Percentiles rank a stretch among this genome's conserved stretches.
phyloP scores from a whole-genome alignment of 2,113 vertebrate genomes.

The Pachyramphus minor region DNA sequence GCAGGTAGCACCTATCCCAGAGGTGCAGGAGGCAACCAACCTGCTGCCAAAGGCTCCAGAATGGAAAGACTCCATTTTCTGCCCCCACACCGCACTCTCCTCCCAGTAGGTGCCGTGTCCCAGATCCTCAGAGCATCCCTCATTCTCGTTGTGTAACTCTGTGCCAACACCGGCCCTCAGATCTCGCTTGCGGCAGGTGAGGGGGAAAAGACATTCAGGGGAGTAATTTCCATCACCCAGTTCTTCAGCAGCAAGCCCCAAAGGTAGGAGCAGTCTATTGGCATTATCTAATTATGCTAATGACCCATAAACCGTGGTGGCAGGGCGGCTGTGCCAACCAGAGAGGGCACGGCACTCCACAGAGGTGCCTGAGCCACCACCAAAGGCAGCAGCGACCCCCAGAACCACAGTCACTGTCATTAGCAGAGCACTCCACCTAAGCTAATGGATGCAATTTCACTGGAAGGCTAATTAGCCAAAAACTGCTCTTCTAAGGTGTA shows the following conservation, averaged over 20 bases:
- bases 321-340: neutral
- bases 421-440: conserved; percentile 10
- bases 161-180: neutral
- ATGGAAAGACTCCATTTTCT: neutral
- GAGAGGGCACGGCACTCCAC: neutral
- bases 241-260: conserved; percentile 39
- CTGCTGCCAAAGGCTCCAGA: neutral
- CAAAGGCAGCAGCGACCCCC: neutral
- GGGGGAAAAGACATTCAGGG: neutral
- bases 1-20: too few relatives aligned
- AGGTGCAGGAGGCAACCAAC: neutral
- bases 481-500: neutral
- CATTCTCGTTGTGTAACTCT: accelerated
- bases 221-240: neutral
- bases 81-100: neutral
- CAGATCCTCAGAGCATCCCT: neutral
- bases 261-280: neutral
- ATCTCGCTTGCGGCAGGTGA: neutral
- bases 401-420: neutral
- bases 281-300: conserved; percentile 32
- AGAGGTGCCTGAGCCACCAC: neutral
- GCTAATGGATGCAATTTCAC: neutral
- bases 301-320: neutral
- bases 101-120: neutral
- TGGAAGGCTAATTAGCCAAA: conserved; percentile 29